Conservation (phyloP, 2,113 vertebrate species). For the Riparia riparia region DNA sequence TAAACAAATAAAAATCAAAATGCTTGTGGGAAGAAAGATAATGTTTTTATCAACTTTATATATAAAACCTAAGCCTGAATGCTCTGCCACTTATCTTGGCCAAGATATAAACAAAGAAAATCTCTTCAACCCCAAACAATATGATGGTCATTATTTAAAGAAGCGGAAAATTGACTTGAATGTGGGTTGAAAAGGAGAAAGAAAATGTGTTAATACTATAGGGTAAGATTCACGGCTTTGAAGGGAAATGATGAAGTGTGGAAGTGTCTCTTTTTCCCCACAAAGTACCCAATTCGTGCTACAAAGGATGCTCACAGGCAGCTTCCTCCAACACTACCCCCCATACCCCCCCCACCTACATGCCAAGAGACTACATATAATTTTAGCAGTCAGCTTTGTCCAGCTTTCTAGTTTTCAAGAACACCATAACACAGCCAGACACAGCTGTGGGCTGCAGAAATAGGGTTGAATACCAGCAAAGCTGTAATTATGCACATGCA, state of each 20-base stretch:
- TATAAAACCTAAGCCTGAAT: not conserved
- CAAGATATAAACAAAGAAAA: not conserved
- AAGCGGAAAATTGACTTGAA: not conserved
- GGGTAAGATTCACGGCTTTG: not conserved
- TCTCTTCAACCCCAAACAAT: not conserved
- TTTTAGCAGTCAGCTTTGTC: not conserved
- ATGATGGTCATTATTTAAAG: not conserved
- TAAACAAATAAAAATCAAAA: not conserved
- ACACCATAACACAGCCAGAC: not conserved
- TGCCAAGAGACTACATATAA: not conserved
- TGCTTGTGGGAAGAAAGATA: not conserved
- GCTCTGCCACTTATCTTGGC: not conserved
- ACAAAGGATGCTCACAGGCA: not conserved
- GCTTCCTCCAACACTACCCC: not conserved
- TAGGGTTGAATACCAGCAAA: not conserved
- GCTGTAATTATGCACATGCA: accelerated
- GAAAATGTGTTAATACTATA: not conserved
- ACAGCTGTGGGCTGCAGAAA: not conserved
- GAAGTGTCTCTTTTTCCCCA: not conserved
- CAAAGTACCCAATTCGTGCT: not conserved
- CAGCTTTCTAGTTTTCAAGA: not conserved
- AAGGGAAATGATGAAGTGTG: not conserved
- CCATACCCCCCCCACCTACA: too few relatives aligned
- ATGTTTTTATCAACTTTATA: not conserved
- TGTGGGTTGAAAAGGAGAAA: not conserved